Conservation (phyloP, 2,797 vertebrate genomes). For the Melopsittacus undulatus region DNA sequence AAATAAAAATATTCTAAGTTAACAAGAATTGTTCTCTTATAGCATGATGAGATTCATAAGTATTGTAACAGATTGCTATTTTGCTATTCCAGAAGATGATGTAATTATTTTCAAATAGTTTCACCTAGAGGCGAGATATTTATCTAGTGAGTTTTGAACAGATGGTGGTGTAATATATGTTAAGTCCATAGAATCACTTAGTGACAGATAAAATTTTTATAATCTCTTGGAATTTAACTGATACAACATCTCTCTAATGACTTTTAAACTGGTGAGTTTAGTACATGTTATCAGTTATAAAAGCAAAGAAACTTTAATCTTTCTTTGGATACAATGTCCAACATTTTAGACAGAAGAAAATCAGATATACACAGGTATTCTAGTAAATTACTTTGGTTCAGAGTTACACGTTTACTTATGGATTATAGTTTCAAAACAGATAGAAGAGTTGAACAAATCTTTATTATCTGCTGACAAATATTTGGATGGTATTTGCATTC, state of each 20-base stretch:
- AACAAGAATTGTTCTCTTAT: not conserved
- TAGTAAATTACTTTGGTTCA: not conserved
- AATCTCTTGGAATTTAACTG: slow-evolving; percentile 23
- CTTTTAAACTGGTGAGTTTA: not conserved
- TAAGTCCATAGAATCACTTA: not conserved
- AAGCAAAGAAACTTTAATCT: not conserved
- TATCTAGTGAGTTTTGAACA: slow-evolving; percentile 17
- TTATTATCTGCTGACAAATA: not conserved
- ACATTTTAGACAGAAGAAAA: not conserved
- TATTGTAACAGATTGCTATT: not conserved
- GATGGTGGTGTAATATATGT: not conserved
- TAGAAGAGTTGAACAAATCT: not conserved
- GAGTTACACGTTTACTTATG: not conserved
- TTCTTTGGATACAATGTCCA: not conserved
- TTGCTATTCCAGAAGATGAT: not conserved
- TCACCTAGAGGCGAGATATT: not conserved
- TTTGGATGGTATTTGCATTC: not conserved
- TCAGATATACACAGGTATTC: not conserved
- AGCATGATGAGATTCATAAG: not conserved
- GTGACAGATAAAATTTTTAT: not conserved
- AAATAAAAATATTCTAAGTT: not conserved
- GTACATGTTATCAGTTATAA: not conserved
- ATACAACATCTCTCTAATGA: not conserved
- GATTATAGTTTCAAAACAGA: not conserved
- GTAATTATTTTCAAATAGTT: slow-evolving; percentile 14